Evolutionary conservation across 2,113 vertebrate genomes (phyloP).

Genomic region (Andinoacara biseriatus): DNA sequence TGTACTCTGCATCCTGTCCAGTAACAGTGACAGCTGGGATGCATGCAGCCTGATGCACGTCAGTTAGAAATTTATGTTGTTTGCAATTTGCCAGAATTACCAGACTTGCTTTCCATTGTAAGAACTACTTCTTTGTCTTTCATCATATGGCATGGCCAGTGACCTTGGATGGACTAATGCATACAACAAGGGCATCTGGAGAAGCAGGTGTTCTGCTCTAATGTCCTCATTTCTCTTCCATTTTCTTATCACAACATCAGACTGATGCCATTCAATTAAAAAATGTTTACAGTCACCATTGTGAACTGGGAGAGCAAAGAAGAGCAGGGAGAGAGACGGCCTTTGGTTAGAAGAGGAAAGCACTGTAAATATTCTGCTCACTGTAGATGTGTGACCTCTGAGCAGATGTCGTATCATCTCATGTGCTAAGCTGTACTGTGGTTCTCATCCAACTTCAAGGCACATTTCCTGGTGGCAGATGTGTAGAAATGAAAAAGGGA

Average conservation of each 20-base stretch:
- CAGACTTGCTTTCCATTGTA: no score
- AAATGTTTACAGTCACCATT: background rate
- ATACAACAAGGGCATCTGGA: background rate
- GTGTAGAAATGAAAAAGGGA: background rate
- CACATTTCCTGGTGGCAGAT: background rate
- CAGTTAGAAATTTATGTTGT: no score
- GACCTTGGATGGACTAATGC: background rate
- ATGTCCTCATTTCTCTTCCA: background rate
- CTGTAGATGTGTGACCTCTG: background rate
- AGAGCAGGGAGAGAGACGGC: background rate
- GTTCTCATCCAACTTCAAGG: constrained; percentile 22
- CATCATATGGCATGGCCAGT: background rate
- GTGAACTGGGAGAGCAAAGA: background rate
- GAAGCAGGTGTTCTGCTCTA: background rate
- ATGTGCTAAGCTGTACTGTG: constrained; percentile 24
- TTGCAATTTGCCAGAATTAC: no score
- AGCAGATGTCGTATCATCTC: constrained; percentile 59
- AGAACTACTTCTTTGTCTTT: background rate
- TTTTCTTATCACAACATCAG: background rate
- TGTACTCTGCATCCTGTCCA: no score
- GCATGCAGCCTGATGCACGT: no score
- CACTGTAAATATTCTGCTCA: background rate
- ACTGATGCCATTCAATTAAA: background rate
- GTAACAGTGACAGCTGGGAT: no score
- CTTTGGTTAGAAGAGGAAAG: background rate